Percentiles rank a stretch among this genome's conserved stretches.
phyloP scores from a whole-genome alignment of 2,888 invertebrate species.

The Chironomus tentans region DNA sequence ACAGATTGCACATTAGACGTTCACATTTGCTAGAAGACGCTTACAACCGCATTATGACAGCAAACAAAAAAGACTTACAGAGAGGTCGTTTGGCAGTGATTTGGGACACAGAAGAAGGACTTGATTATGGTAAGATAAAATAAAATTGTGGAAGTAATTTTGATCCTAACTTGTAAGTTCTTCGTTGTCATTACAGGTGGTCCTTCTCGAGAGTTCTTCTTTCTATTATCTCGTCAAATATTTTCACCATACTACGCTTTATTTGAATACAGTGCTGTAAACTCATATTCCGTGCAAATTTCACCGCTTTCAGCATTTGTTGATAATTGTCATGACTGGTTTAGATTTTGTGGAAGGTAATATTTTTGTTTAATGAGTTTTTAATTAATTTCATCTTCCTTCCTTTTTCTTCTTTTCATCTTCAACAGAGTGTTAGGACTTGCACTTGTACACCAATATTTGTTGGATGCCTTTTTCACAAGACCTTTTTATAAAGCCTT shows the following conservation, averaged over 20 bases:
- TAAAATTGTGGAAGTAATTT: too few species aligned
- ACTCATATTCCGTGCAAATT: constrained; percentile 92
- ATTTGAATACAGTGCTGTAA: constrained; percentile 96
- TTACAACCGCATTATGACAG: constrained; percentile 92
- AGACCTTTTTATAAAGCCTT: constrained; percentile 93
- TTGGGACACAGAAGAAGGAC: constrained; percentile 90
- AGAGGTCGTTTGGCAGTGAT: constrained; percentile 90
- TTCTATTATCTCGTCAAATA: constrained; percentile 88
- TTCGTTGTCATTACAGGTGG: constrained; percentile 48
- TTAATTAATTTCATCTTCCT: not conserved
- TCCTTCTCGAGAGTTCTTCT: constrained; percentile 95
- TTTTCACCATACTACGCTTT: constrained; percentile 98
- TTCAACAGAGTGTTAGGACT: constrained; percentile 68
- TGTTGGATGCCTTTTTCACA: constrained; percentile 95
- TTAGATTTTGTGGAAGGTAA: constrained; percentile 75
- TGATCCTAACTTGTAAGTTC: too few species aligned
- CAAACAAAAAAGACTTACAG: constrained; percentile 89
- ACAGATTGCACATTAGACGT: constrained; percentile 83
- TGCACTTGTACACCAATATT: constrained; percentile 93
- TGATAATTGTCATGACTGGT: constrained; percentile 96
- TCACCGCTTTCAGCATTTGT: constrained; percentile 95
- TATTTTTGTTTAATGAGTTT: not conserved
- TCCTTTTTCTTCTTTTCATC: not conserved
- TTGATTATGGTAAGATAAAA: constrained; percentile 64
- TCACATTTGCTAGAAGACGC: constrained; percentile 93